Conservation (phyloP, 1,140 invertebrate genomes). For the Lycorma delicatula region DNA sequence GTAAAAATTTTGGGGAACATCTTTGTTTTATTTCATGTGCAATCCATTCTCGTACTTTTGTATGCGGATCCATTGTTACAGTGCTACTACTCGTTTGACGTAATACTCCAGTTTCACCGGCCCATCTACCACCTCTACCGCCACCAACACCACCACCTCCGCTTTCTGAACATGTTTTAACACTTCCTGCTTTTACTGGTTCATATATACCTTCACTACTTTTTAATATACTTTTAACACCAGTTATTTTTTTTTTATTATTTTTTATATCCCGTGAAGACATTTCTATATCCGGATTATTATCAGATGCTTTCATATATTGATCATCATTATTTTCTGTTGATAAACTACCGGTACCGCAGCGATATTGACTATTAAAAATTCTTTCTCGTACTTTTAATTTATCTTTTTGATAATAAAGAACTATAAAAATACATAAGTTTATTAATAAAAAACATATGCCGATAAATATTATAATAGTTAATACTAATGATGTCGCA, state of each 20-base stretch:
- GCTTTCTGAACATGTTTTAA: slow-evolving; percentile 34
- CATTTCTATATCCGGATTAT: slow-evolving; percentile 31
- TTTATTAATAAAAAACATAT: slow-evolving; percentile 75
- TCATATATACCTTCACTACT: slow-evolving; percentile 49
- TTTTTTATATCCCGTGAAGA: slow-evolving; percentile 40
- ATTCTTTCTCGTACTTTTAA: slow-evolving; percentile 41
- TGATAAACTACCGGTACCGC: slow-evolving; percentile 21
- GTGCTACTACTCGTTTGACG: slow-evolving; percentile 66
- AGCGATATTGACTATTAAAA: slow-evolving; percentile 37
- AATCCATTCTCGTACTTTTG: slow-evolving; percentile 79
- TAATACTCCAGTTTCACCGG: slow-evolving; percentile 56
- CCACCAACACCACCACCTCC: no score
- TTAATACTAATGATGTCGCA: slow-evolving; percentile 42
- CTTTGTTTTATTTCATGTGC: slow-evolving; percentile 52
- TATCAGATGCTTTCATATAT: slow-evolving; percentile 25
- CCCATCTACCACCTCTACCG: slow-evolving; percentile 48
- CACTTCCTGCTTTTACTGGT: slow-evolving; percentile 36
- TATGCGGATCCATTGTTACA: slow-evolving; percentile 59
- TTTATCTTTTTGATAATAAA: slow-evolving; percentile 67
- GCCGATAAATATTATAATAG: slow-evolving; percentile 66
- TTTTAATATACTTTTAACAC: slow-evolving; percentile 45
- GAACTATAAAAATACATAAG: slow-evolving; percentile 58
- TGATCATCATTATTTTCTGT: slow-evolving; percentile 25
- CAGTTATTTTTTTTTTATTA: no score
- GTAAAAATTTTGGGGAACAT: slow-evolving; percentile 54